These are phyloP conservation scores for Geotrypetes seraphini DNA, from an alignment of 2,797 vertebrate genomes.

Conservation along the genomic window DNA sequence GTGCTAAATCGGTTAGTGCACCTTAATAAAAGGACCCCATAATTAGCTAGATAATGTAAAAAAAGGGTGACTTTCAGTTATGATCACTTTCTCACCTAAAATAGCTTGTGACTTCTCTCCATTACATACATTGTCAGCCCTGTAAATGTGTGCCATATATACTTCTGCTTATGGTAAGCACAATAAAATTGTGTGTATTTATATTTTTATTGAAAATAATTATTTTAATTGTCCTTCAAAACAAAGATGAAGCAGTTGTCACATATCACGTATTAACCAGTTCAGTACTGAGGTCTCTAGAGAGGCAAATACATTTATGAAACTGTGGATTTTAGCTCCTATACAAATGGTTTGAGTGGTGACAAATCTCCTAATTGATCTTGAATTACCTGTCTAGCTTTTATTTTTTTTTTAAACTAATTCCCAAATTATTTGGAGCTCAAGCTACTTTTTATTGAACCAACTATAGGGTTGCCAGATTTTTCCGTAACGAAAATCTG, in stretches of 20 bases:
- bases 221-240: background rate
- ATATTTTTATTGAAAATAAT: background rate
- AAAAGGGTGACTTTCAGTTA: too few species aligned
- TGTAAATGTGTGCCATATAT: background rate
- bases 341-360: too few species aligned
- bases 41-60: too few species aligned
- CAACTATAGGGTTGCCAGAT: too few species aligned
- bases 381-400: fast-evolving
- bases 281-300: background rate
- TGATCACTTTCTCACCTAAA: too few species aligned
- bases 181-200: background rate
- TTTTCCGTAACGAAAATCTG: too few species aligned
- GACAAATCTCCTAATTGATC: background rate
- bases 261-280: background rate
- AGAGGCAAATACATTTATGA: background rate
- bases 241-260: background rate
- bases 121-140: too few species aligned
- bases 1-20: too few species aligned
- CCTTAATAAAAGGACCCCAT: too few species aligned
- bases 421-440: too few species aligned
- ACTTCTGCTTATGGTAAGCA: background rate
- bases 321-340: background rate
- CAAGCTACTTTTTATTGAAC: too few species aligned
- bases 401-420: background rate
- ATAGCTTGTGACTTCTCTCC: too few species aligned